Evolutionary conservation across 1,140 invertebrate species (phyloP).

Genomic region (Drosophila nikananu): DNA sequence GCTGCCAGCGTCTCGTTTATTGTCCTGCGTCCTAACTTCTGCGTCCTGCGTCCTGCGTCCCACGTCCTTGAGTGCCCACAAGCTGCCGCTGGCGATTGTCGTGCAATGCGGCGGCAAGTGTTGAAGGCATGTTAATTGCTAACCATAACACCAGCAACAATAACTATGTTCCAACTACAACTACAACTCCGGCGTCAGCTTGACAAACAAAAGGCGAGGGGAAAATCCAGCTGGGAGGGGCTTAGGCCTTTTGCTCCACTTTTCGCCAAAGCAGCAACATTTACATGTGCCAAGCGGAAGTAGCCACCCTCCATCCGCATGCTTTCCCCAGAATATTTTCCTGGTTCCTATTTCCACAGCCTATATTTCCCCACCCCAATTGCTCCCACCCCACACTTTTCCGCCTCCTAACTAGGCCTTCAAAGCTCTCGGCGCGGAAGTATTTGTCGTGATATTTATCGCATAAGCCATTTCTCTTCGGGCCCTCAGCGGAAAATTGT

Average conservation of each 20-base stretch:
- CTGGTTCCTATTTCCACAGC: not conserved
- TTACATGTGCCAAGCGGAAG: slow-evolving; percentile 69
- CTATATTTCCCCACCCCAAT: not conserved
- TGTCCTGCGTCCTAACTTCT: slow-evolving; percentile 20
- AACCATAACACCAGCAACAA: slow-evolving; percentile 66
- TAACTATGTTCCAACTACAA: slow-evolving; percentile 28
- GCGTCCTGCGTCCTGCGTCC: slow-evolving; percentile 15
- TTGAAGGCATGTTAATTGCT: slow-evolving; percentile 81
- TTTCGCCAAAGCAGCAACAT: slow-evolving; percentile 49
- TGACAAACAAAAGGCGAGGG: slow-evolving; percentile 29
- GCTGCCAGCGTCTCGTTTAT: slow-evolving; percentile 46
- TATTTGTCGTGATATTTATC: slow-evolving; percentile 82
- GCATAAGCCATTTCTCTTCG: slow-evolving; percentile 71
- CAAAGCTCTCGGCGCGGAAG: slow-evolving; percentile 59
- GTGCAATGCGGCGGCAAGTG: slow-evolving; percentile 69
- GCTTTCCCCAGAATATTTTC: slow-evolving; percentile 1
- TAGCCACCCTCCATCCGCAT: slow-evolving; percentile 17
- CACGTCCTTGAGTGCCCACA: slow-evolving; percentile 59
- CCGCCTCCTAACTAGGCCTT: slow-evolving; percentile 18
- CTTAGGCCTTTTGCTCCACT: slow-evolving; percentile 51
- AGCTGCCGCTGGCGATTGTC: slow-evolving; percentile 55
- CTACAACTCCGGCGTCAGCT: slow-evolving; percentile 42
- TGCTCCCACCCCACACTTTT: not conserved
- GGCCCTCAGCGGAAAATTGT: slow-evolving; percentile 69
- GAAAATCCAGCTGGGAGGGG: slow-evolving; percentile 15